Conservation (phyloP, 2,113 vertebrate species). For the Hoplias malabaricus region DNA sequence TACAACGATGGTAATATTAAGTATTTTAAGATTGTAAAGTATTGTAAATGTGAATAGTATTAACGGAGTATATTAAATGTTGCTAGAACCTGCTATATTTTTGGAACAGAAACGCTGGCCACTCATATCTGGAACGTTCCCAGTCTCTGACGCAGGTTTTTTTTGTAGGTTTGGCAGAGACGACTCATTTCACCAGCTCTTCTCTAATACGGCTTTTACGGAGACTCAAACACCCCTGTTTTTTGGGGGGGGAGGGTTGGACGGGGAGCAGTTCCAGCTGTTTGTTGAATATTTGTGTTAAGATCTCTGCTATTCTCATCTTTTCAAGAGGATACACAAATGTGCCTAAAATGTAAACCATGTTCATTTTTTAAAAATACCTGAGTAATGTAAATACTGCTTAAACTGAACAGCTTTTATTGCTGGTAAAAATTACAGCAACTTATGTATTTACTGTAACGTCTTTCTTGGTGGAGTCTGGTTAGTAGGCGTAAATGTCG, state of each 20-base stretch:
- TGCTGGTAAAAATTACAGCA: slow-evolving; percentile 34
- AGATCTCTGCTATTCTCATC: slow-evolving; percentile 40
- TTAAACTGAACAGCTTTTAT: slow-evolving; percentile 40
- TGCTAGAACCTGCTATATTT: slow-evolving; percentile 47
- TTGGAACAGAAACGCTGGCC: slow-evolving; percentile 27
- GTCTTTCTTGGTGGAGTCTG: slow-evolving; percentile 54
- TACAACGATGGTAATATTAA: slow-evolving; percentile 26
- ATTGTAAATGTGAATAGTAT: slow-evolving; percentile 50
- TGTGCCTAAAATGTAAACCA: slow-evolving; percentile 55
- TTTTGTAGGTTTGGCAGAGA: slow-evolving; percentile 11
- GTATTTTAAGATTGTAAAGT: slow-evolving; percentile 51
- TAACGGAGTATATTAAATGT: slow-evolving; percentile 34
- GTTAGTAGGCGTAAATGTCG: slow-evolving; percentile 49
- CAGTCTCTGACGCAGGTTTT: slow-evolving; percentile 19
- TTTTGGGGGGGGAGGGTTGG: background rate
- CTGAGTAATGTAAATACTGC: slow-evolving; percentile 41
- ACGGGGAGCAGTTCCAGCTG: background rate
- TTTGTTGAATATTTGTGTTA: slow-evolving; percentile 22
- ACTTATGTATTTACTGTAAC: slow-evolving; percentile 51
- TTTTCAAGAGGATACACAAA: slow-evolving; percentile 38
- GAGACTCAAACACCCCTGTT: background rate
- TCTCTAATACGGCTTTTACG: slow-evolving; percentile 25
- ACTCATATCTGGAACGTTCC: slow-evolving; percentile 14
- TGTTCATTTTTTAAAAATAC: slow-evolving; percentile 42
- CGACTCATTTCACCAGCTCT: slow-evolving; percentile 39